Conservation (phyloP, 2,113 vertebrate genomes). For the Odontesthes bonariensis region DNA sequence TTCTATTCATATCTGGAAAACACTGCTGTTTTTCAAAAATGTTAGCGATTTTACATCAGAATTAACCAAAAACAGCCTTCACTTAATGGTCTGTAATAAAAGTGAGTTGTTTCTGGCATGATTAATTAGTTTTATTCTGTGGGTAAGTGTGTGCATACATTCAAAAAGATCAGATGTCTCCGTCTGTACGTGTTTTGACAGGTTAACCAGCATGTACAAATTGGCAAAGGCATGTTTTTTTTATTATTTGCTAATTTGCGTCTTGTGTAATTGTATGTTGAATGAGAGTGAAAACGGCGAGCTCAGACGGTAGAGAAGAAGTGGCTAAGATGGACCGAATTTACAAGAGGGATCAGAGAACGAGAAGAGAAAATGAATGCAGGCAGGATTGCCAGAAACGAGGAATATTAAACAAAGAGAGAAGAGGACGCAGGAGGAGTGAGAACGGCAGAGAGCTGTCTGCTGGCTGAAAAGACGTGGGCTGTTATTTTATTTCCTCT, state of each 20-base stretch:
- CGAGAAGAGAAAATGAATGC: conserved; percentile 6
- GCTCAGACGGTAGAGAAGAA: not conserved
- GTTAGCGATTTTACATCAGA: too few species aligned
- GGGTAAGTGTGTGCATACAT: too few species aligned
- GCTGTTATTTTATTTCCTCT: conserved; percentile 82
- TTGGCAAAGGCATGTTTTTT: too few species aligned
- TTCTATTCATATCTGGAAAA: too few species aligned
- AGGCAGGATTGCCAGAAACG: conserved; percentile 22
- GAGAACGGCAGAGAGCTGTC: conserved; percentile 59
- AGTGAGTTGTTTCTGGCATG: too few species aligned
- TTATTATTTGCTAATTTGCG: too few species aligned
- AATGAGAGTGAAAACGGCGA: too few species aligned
- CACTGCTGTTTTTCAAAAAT: too few species aligned
- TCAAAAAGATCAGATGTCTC: not conserved
- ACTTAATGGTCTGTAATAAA: too few species aligned
- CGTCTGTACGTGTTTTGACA: not conserved
- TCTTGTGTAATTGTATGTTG: too few species aligned
- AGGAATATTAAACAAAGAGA: conserved; percentile 45
- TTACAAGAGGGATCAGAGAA: not conserved
- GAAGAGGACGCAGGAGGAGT: conserved; percentile 33
- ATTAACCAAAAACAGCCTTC: too few species aligned
- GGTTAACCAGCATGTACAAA: not conserved
- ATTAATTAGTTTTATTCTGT: too few species aligned
- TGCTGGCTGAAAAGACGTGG: conserved; percentile 73
- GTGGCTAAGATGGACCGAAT: not conserved